These are phyloP conservation scores for Melanocharis versteri DNA, from an alignment of 2,113 vertebrate genomes.

Conservation along the genomic window DNA sequence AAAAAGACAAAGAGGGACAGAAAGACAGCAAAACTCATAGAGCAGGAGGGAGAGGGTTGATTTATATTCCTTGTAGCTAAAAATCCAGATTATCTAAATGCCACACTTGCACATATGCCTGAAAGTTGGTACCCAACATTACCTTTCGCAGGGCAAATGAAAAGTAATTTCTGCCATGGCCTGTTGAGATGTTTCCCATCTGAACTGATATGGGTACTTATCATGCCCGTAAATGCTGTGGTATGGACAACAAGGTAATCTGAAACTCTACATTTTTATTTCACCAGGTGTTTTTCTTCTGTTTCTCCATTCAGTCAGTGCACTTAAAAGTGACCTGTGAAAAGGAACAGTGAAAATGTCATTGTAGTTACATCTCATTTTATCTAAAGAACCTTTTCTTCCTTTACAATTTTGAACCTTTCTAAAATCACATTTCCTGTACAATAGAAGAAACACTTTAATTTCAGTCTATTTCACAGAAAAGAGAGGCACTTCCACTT, in stretches of 20 bases:
- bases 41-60: not conserved
- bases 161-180: not conserved
- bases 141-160: not conserved
- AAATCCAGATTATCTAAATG: not conserved
- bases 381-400: not conserved
- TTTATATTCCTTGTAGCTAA: not conserved
- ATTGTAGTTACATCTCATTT: not conserved
- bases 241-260: not conserved
- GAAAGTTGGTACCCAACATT: not conserved
- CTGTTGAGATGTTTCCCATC: not conserved
- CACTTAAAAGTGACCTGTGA: not conserved
- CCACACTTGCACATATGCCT: not conserved
- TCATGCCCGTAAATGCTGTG: not conserved
- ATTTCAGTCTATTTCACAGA: not conserved
- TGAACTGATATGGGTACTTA: too few species aligned
- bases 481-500: not conserved
- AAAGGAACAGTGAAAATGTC: not conserved
- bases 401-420: not conserved
- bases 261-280: not conserved
- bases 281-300: not conserved
- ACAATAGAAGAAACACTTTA: not conserved
- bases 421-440: not conserved
- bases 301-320: not conserved
- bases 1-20: not conserved
- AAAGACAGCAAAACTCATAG: rapidly evolving